phyloP scores from a whole-genome alignment of 2,797 vertebrate species.

The Salmo trutta region DNA sequence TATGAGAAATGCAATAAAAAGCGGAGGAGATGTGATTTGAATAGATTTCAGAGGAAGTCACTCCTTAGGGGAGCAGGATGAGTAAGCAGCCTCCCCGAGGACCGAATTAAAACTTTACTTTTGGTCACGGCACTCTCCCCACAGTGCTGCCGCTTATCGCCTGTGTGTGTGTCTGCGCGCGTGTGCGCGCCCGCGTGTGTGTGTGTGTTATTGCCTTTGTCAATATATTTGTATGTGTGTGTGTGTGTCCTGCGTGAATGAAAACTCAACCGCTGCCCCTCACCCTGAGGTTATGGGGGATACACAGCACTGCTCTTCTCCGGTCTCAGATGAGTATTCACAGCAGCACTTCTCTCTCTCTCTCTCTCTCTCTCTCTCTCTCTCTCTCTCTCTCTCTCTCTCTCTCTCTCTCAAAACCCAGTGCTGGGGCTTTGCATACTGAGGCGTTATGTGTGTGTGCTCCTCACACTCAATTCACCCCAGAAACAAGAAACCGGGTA shows the following conservation, averaged over 20 bases:
- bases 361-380: background rate
- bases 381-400: background rate
- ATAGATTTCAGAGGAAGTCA: slow-evolving; percentile 80
- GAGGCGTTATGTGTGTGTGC: slow-evolving; percentile 23
- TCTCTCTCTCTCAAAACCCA: slow-evolving; percentile 11
- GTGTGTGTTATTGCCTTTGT: slow-evolving; percentile 3
- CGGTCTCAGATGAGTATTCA: background rate
- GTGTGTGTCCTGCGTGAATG: background rate
- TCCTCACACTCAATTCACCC: slow-evolving; percentile 24
- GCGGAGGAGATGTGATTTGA: slow-evolving; percentile 82
- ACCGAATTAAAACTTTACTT: slow-evolving; percentile 84
- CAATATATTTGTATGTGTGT: slow-evolving; percentile 20
- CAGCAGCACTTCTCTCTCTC: background rate
- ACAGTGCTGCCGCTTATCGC: slow-evolving; percentile 68
- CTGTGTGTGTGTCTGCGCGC: slow-evolving; percentile 47
- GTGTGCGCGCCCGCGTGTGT: slow-evolving; percentile 12
- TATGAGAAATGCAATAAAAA: slow-evolving; percentile 84
- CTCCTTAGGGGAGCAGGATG: slow-evolving; percentile 69
- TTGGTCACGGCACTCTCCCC: slow-evolving; percentile 72
- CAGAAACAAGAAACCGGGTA: slow-evolving; percentile 47
- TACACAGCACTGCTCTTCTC: background rate
- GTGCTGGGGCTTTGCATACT: slow-evolving; percentile 43
- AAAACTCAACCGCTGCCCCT: slow-evolving; percentile 1
- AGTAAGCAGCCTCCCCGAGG: slow-evolving; percentile 78
- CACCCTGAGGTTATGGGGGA: background rate